Evolutionary conservation across 1,140 invertebrate species (phyloP).

Genomic region (Drosophila auraria): DNA sequence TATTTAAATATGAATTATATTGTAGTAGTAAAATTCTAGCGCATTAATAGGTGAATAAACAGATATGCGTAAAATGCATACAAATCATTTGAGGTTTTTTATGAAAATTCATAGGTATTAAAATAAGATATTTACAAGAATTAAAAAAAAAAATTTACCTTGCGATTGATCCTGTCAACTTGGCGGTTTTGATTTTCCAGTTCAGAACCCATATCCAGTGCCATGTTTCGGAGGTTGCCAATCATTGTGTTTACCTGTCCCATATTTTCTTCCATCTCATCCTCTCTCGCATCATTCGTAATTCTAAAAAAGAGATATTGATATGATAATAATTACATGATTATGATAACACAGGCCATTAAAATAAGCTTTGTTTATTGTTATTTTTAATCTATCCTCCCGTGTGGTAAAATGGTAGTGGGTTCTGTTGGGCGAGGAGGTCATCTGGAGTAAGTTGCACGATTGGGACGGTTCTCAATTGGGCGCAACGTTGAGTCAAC

Average conservation of each 20-base stretch:
- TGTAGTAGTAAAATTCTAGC: too few species aligned
- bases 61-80: too few species aligned
- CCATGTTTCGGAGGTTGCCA: conserved; percentile 99
- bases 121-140: neutral
- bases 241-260: conserved; percentile 98
- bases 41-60: too few species aligned
- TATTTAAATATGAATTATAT: too few species aligned
- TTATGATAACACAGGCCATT: neutral
- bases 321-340: too few species aligned
- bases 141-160: conserved; percentile 88
- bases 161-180: conserved; percentile 98
- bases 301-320: conserved; percentile 86
- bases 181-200: conserved; percentile 99
- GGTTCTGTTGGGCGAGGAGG: too few species aligned
- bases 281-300: conserved; percentile 95
- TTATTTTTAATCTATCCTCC: neutral
- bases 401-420: too few species aligned
- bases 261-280: conserved; percentile 97
- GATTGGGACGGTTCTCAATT: too few species aligned
- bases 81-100: too few species aligned
- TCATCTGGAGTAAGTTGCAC: too few species aligned
- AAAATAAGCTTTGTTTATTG: neutral
- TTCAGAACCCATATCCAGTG: conserved; percentile 99
- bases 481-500: too few species aligned
- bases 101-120: neutral